Evolutionary conservation across 1,140 invertebrate species (phyloP).

Genomic region (Drosophila lacertosa): DNA sequence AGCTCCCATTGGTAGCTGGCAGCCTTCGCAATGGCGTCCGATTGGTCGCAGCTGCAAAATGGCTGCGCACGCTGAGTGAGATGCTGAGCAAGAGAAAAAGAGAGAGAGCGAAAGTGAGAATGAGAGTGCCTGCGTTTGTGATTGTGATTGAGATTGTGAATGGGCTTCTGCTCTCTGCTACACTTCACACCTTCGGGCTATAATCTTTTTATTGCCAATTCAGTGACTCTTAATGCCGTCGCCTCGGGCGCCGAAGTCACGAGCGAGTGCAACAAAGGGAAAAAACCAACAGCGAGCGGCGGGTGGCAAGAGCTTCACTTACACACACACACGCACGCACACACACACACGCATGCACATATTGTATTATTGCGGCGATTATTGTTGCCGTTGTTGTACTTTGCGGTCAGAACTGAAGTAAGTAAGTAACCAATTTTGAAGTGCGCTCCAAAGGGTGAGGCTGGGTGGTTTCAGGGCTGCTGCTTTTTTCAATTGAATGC

Average conservation of each 20-base stretch:
- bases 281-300: background rate
- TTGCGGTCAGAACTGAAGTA: constrained; percentile 70
- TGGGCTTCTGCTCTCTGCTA: constrained; percentile 36
- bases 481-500: constrained; percentile 73
- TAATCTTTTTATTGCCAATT: constrained; percentile 84
- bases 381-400: constrained; percentile 23
- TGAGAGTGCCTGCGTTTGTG: constrained; percentile 4
- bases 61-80: constrained; percentile 63
- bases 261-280: constrained; percentile 44
- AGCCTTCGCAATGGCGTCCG: background rate
- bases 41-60: constrained; percentile 58
- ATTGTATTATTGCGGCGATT: constrained; percentile 9
- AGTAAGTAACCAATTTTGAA: constrained; percentile 55
- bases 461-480: background rate
- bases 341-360: no score
- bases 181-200: constrained; percentile 81
- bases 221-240: constrained; percentile 73
- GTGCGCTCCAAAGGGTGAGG: constrained; percentile 46
- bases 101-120: background rate
- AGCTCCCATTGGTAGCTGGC: constrained; percentile 40
- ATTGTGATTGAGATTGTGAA: background rate
- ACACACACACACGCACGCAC: background rate
- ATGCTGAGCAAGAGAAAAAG: constrained; percentile 35
- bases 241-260: constrained; percentile 66
- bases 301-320: constrained; percentile 16